A percentile compares a stretch with the other conserved stretches of the same genome.
phyloP scores from a whole-genome alignment of 2,888 invertebrate species.

The Hydraecia micacea region DNA sequence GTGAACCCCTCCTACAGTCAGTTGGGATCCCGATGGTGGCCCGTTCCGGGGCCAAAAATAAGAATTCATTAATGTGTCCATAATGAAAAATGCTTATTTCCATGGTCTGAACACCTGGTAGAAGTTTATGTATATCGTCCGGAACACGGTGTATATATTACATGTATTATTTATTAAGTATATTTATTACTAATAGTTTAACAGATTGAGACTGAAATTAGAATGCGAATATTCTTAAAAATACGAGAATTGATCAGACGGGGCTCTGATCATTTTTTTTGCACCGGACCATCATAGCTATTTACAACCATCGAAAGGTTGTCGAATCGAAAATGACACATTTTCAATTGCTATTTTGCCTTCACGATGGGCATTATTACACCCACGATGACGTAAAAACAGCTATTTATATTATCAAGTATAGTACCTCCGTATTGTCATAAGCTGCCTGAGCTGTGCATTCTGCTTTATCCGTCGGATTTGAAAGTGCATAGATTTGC shows the following conservation, averaged over 20 bases:
- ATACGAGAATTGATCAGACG: neutral
- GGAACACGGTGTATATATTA: no score
- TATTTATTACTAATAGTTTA: no score
- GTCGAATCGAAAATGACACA: neutral
- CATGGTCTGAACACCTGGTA: no score
- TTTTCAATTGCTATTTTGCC: neutral
- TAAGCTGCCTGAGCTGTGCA: conserved; percentile 98
- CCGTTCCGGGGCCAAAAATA: no score
- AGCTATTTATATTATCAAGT: neutral
- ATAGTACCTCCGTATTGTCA: conserved; percentile 93
- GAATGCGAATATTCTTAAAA: no score
- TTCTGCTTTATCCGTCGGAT: conserved; percentile 98
- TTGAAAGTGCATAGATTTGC: conserved; percentile 98
- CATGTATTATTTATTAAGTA: no score
- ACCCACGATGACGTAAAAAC: neutral
- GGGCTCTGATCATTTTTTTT: neutral
- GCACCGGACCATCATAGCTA: neutral
- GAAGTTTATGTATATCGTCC: no score
- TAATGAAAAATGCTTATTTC: no score
- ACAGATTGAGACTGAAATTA: neutral
- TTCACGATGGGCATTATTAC: neutral
- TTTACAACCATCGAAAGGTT: neutral
- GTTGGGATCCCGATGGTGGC: no score
- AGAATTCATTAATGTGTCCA: no score
- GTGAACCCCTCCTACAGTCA: no score